These are phyloP conservation scores for Protaetia brevitarsis DNA, from an alignment of 1,140 invertebrate genomes.

Conservation along the genomic window DNA sequence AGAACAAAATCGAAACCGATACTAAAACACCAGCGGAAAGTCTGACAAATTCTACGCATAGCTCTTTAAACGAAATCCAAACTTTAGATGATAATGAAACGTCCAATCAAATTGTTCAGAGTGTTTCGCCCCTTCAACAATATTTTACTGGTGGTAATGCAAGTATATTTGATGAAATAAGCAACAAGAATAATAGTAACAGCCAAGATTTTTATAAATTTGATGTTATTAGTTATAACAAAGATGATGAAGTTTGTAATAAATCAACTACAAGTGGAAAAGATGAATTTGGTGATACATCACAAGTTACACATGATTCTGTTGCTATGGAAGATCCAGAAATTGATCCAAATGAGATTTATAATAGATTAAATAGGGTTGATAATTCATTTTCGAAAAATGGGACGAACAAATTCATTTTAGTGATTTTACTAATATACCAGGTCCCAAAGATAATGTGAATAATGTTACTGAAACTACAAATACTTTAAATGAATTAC, in stretches of 20 bases:
- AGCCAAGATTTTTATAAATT: constrained; percentile 11
- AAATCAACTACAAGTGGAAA: neutral
- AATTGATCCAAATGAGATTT: constrained; percentile 22
- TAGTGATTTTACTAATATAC: neutral
- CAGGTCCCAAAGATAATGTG: neutral
- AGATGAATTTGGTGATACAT: neutral
- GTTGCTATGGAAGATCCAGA: constrained; percentile 21
- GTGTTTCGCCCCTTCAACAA: constrained; percentile 22
- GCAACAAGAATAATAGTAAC: neutral
- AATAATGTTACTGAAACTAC: constrained; percentile 15
- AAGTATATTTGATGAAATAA: constrained; percentile 19
- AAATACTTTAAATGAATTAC: constrained; percentile 53
- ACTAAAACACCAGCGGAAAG: constrained; percentile 2
- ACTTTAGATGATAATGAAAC: constrained; percentile 4
- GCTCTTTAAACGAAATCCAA: constrained; percentile 24
- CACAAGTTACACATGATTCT: constrained; percentile 14
- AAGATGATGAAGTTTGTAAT: neutral
- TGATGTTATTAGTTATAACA: constrained; percentile 13
- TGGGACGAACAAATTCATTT: neutral
- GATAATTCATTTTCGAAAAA: neutral
- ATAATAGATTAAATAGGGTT: constrained; percentile 7
- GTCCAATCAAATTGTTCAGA: constrained; percentile 6
- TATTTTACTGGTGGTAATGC: constrained; percentile 21
- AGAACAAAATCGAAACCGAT: constrained; percentile 18
- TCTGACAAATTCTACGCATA: constrained; percentile 27